Percentiles rank a stretch among this genome's conserved stretches.
Conservation (phyloP, 2,797 vertebrate species). For the Trachops cirrhosus region DNA sequence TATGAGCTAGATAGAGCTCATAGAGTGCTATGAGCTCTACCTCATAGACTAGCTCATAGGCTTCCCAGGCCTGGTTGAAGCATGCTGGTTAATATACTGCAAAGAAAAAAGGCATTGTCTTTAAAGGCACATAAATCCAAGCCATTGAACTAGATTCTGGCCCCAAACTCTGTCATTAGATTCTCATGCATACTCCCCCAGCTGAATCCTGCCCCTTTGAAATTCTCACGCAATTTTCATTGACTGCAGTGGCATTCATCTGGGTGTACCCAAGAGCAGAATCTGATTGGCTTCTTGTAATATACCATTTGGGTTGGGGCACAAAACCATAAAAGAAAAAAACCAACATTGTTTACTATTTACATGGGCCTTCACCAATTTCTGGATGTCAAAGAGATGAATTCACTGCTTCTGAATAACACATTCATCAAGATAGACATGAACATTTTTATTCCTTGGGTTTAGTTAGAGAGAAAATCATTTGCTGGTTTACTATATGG, state of each 20-base stretch:
- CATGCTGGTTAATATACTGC: constrained; percentile 55
- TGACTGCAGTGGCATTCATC: constrained; percentile 5
- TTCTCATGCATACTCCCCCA: neutral
- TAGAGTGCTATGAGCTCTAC: no score
- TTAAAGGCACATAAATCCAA: neutral
- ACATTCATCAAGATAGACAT: constrained; percentile 67
- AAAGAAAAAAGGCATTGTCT: constrained; percentile 30
- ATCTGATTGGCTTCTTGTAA: constrained; percentile 25
- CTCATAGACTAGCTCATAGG: no score
- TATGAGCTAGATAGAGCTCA: no score
- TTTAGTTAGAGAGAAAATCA: constrained; percentile 39
- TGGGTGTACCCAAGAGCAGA: constrained; percentile 19
- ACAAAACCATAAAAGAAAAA: neutral
- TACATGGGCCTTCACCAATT: constrained; percentile 52
- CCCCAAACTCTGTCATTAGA: neutral
- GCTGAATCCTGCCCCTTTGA: neutral
- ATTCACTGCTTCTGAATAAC: constrained; percentile 67
- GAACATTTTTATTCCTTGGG: constrained; percentile 52
- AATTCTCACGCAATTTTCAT: constrained; percentile 36
- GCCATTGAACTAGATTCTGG: neutral
- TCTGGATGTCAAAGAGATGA: constrained; percentile 58
- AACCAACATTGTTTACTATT: constrained; percentile 54
- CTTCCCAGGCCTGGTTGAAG: constrained; percentile 67
- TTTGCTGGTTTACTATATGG: constrained; percentile 17
- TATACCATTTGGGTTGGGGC: constrained; percentile 38